A percentile compares a stretch with the other conserved stretches of the same genome.
Conservation (phyloP, 2,113 vertebrate species). For the Platanista minor region DNA sequence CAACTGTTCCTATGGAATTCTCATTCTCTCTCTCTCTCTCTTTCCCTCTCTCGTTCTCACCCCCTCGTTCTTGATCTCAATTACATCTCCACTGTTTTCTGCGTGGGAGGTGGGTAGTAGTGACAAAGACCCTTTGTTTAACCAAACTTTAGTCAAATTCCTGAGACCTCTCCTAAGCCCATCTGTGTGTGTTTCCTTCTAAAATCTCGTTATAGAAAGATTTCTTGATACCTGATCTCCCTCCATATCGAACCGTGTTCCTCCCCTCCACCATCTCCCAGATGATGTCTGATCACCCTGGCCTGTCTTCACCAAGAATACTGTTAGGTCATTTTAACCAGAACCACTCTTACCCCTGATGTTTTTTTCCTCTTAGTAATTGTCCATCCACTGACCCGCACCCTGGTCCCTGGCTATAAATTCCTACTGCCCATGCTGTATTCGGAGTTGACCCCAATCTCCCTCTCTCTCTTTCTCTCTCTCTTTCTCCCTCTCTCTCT, state of each 20-base stretch:
- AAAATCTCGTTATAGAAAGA: neutral
- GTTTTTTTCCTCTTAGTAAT: neutral
- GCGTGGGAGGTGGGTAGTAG: neutral
- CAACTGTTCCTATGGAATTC: neutral
- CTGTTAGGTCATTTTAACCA: neutral
- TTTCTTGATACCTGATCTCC: neutral
- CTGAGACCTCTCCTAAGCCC: neutral
- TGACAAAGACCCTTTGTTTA: neutral
- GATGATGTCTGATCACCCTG: neutral
- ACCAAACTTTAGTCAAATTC: neutral
- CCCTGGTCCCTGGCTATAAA: too few species aligned
- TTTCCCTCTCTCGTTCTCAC: too few species aligned
- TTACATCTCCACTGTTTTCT: neutral
- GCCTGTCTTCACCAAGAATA: neutral
- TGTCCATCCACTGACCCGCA: neutral
- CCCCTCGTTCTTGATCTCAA: rapidly evolving
- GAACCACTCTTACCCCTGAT: neutral
- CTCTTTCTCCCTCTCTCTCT: neutral
- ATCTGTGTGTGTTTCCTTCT: neutral
- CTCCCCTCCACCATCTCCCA: neutral
- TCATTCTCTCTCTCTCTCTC: neutral
- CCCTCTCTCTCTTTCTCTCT: neutral
- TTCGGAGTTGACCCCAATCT: neutral
- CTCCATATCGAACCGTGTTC: neutral
- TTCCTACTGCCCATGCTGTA: neutral